Evolutionary conservation across 2,888 invertebrate genomes (phyloP).

Genomic region (Fragum whitleyi): DNA sequence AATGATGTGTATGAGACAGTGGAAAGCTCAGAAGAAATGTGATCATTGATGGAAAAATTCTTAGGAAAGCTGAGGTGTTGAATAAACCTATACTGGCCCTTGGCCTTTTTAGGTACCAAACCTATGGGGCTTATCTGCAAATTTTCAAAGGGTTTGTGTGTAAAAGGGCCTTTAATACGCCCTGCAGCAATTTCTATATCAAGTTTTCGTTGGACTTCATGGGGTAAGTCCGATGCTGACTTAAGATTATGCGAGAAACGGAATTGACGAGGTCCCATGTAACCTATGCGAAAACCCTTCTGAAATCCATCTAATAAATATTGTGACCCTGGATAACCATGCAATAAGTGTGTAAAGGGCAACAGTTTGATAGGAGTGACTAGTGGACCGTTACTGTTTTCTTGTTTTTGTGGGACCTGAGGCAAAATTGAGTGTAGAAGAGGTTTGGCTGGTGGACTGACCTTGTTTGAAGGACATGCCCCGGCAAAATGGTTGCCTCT

Average conservation of each 20-base stretch:
- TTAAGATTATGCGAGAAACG: constrained; percentile 13
- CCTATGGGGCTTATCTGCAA: constrained; percentile 43
- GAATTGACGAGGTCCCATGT: neutral
- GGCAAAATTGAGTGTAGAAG: neutral
- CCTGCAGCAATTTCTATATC: constrained; percentile 1
- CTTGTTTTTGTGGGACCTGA: neutral
- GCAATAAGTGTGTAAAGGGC: neutral
- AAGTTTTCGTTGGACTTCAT: neutral
- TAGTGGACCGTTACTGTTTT: neutral
- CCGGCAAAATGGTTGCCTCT: constrained; percentile 25
- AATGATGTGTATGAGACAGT: constrained; percentile 40
- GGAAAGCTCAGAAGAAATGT: constrained; percentile 21
- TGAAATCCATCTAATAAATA: constrained; percentile 32
- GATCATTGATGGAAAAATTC: constrained; percentile 47
- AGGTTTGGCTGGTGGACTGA: neutral
- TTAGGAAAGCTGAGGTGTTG: constrained; percentile 53
- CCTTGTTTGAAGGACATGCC: too few relatives aligned
- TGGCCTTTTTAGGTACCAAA: constrained; percentile 46
- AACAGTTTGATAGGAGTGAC: neutral
- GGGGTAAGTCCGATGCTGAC: constrained; percentile 22
- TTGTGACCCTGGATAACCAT: neutral
- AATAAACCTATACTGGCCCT: constrained; percentile 43
- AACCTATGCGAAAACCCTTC: constrained; percentile 29
- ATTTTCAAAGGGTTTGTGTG: constrained; percentile 6
- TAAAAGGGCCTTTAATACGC: constrained; percentile 36